Evolutionary conservation across 1,140 invertebrate genomes (phyloP).

Genomic region (Euborellia annulipes): DNA sequence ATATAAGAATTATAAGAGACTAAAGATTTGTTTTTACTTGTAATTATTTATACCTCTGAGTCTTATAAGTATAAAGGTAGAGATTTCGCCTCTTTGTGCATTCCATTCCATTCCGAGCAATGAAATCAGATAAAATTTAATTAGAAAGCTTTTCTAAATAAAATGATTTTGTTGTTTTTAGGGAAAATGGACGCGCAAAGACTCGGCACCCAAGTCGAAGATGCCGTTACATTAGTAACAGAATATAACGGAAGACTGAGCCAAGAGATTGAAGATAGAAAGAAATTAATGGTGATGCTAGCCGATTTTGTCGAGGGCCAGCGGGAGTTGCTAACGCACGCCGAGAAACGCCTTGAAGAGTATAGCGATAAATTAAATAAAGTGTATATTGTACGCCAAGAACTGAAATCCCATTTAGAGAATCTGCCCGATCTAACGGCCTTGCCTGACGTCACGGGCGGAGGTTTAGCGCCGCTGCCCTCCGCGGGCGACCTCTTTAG

Average conservation of each 20-base stretch:
- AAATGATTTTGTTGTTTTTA: slow-evolving; percentile 24
- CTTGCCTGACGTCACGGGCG: slow-evolving; percentile 76
- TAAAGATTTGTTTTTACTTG: too few relatives aligned
- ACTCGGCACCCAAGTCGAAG: slow-evolving; percentile 61
- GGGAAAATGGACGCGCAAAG: slow-evolving; percentile 57
- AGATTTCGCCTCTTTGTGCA: too few relatives aligned
- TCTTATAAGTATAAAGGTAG: too few relatives aligned
- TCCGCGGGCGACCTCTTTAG: slow-evolving; percentile 88
- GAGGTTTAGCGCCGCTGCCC: slow-evolving; percentile 75
- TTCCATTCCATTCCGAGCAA: too few relatives aligned
- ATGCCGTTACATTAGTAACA: slow-evolving; percentile 66
- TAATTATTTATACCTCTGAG: too few relatives aligned
- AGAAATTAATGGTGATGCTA: slow-evolving; percentile 69
- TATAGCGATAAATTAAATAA: slow-evolving; percentile 75
- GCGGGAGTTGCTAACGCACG: slow-evolving; percentile 64
- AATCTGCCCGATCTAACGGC: slow-evolving; percentile 84
- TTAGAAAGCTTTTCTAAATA: too few relatives aligned
- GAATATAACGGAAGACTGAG: slow-evolving; percentile 78
- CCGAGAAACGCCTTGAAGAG: slow-evolving; percentile 73
- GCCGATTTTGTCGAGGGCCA: slow-evolving; percentile 73
- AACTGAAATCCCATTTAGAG: slow-evolving; percentile 80
- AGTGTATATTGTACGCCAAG: slow-evolving; percentile 63
- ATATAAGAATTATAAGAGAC: too few relatives aligned
- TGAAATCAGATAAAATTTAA: too few relatives aligned
- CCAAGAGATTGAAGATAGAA: slow-evolving; percentile 74